phyloP scores from a whole-genome alignment of 2,888 invertebrate species.

The Agapostemon virescens region DNA sequence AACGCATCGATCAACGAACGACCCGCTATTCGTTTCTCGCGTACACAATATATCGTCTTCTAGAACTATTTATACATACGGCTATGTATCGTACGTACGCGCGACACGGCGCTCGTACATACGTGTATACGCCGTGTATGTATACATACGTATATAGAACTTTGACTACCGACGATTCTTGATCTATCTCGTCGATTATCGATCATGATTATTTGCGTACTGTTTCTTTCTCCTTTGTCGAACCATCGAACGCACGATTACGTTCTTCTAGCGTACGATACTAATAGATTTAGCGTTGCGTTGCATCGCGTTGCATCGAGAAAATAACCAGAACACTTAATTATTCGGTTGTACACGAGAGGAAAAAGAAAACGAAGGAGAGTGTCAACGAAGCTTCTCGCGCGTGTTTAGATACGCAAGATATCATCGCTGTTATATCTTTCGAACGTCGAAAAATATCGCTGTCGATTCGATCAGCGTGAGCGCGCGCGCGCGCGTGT shows the following conservation, averaged over 20 bases:
- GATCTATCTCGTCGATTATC: background rate
- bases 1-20: constrained; percentile 5
- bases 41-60: constrained; percentile 1
- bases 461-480: constrained; percentile 18
- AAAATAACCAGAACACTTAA: background rate
- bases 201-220: constrained; percentile 8
- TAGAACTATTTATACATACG: background rate
- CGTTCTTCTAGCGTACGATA: constrained; percentile 17
- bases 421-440: background rate
- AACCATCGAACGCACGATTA: constrained; percentile 6
- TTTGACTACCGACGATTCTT: constrained; percentile 6
- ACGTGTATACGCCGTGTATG: background rate
- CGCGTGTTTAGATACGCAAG: no score
- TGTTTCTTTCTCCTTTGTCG: background rate
- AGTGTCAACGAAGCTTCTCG: constrained; percentile 1
- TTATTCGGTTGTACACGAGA: background rate
- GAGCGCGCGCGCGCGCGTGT: no score
- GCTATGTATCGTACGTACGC: background rate
- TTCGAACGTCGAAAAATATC: background rate
- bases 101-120: background rate
- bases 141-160: background rate
- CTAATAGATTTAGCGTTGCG: constrained; percentile 19
- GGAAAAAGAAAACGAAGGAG: background rate
- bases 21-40: constrained; percentile 25
- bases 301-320: background rate